A percentile compares a stretch with the other conserved stretches of the same genome.
Conservation (phyloP, 2,888 invertebrate genomes). For the Macrostomum cliftonense region DNA sequence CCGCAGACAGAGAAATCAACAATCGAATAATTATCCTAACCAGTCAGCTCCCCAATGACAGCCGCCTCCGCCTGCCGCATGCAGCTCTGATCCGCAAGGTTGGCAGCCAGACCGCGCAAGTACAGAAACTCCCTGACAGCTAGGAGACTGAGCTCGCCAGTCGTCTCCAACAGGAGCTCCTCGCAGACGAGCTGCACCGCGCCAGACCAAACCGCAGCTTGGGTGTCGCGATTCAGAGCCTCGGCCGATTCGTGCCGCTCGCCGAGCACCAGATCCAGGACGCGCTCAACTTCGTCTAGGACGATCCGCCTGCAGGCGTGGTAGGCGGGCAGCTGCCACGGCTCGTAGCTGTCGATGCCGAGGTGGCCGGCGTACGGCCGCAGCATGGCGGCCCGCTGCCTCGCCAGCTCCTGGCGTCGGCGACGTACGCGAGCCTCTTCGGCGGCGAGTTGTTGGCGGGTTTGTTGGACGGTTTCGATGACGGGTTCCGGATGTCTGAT, state of each 20-base stretch:
- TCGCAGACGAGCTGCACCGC: constrained; percentile 22
- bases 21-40: no score
- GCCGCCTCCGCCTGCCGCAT: constrained; percentile 21
- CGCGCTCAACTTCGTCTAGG: constrained; percentile 22
- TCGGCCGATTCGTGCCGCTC: constrained; percentile 13
- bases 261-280: constrained; percentile 15
- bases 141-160: constrained; percentile 16
- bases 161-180: constrained; percentile 21
- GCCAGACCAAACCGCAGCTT: constrained; percentile 17
- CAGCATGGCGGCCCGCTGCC: neutral
- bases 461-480: no score
- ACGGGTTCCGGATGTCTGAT: no score
- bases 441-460: no score
- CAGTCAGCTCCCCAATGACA: neutral
- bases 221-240: constrained; percentile 15
- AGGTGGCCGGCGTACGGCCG: constrained; percentile 23
- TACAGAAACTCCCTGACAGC: constrained; percentile 19
- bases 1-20: no score
- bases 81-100: constrained; percentile 17
- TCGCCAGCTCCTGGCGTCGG: neutral
- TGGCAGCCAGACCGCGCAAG: constrained; percentile 18
- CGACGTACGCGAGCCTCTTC: no score
- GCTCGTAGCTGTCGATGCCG: constrained; percentile 21
- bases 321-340: constrained; percentile 17
- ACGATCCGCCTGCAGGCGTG: constrained; percentile 15